phyloP scores from a whole-genome alignment of 2,113 vertebrate species.

The Boulengeromyrus knoepffleri region DNA sequence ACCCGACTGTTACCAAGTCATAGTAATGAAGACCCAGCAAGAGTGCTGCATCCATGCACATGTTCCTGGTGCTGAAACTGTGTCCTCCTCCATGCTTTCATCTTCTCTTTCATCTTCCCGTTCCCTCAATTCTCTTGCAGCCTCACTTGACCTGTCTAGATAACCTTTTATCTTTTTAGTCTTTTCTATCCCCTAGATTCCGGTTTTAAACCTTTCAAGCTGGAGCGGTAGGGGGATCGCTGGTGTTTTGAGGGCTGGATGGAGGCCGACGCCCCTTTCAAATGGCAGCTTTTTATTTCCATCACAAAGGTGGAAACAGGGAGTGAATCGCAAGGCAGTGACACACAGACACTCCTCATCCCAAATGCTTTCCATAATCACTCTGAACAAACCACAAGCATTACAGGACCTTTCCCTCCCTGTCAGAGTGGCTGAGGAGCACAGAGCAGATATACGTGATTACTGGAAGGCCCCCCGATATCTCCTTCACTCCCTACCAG shows the following conservation, averaged over 20 bases:
- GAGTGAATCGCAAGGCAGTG: not conserved
- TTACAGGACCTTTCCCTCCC: not conserved
- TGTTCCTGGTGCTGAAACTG: not conserved
- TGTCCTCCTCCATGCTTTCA: not conserved
- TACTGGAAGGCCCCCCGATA: not conserved
- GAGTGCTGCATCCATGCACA: not conserved
- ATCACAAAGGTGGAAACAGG: not conserved
- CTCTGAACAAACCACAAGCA: not conserved
- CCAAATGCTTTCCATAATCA: not conserved
- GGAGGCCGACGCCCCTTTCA: constrained; percentile 21
- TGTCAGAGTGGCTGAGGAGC: not conserved
- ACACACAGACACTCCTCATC: not conserved
- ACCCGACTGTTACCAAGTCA: not conserved
- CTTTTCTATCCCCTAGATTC: constrained; percentile 1
- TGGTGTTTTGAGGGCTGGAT: not conserved
- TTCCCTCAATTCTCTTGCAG: constrained; percentile 27
- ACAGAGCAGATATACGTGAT: not conserved
- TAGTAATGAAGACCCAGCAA: not conserved
- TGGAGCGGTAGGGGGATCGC: not conserved
- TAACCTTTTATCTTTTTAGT: not conserved
- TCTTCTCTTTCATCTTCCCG: constrained; percentile 40
- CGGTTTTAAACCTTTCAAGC: constrained; percentile 12
- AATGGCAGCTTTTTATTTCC: constrained; percentile 1
- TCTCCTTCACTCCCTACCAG: not conserved
- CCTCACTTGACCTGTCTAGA: constrained; percentile 19